These are phyloP conservation scores for Neosilurus mollespiculum DNA, from an alignment of 2,797 vertebrate species.

Conservation along the genomic window DNA sequence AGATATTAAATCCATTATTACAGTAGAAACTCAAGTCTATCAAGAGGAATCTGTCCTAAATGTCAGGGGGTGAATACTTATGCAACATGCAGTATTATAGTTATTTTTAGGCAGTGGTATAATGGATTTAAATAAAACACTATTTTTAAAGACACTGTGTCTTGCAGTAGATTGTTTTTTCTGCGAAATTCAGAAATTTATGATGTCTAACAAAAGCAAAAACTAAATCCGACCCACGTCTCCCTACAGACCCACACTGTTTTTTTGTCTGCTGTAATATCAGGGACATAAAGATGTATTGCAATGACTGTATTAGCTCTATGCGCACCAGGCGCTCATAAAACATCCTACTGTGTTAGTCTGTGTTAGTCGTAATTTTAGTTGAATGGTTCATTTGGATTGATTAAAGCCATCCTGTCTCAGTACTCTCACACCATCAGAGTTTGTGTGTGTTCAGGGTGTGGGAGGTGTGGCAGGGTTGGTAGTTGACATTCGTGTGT, in stretches of 20 bases:
- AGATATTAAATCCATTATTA: not conserved
- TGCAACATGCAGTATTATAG: not conserved
- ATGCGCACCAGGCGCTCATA: not conserved
- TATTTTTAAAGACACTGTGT: too few relatives aligned
- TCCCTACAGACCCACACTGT: not conserved
- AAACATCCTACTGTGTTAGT: not conserved
- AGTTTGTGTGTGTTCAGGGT: slow-evolving; percentile 35
- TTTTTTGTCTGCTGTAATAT: not conserved
- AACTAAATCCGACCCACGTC: not conserved
- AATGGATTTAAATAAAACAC: slow-evolving; percentile 4
- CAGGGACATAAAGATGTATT: too few relatives aligned
- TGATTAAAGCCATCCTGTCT: not conserved
- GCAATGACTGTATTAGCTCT: not conserved
- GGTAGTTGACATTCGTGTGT: slow-evolving; percentile 15
- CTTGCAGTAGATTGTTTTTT: not conserved
- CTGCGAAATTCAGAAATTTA: not conserved
- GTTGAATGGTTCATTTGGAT: not conserved
- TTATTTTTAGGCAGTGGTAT: not conserved
- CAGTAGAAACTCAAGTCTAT: too few relatives aligned
- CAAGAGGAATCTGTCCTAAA: not conserved
- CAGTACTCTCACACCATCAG: not conserved
- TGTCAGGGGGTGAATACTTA: slow-evolving; percentile 12
- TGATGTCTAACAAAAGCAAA: not conserved
- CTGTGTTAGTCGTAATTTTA: not conserved
- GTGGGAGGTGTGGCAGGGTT: slow-evolving; percentile 31